phyloP scores from a whole-genome alignment of 2,797 vertebrate species.

The Hemitrygon akajei region DNA sequence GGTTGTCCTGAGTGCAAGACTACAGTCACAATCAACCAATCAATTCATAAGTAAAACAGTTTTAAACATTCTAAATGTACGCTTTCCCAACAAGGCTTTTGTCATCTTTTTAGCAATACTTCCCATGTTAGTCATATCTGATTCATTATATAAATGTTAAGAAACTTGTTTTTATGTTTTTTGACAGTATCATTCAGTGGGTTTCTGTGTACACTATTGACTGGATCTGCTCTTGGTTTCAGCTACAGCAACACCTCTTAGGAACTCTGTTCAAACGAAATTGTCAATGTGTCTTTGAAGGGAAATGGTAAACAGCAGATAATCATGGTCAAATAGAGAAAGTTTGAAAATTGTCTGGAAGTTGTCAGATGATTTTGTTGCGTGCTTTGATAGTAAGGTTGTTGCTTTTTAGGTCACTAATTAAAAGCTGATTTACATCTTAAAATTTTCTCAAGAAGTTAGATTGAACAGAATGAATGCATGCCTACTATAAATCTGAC shows the following conservation, averaged over 20 bases:
- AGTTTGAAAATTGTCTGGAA: not conserved
- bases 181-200: constrained; percentile 24
- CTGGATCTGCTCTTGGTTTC: not conserved
- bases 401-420: not conserved
- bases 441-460: not conserved
- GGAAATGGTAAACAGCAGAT: not conserved
- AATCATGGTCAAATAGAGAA: not conserved
- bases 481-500: not conserved
- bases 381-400: not conserved
- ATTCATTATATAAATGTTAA: not conserved
- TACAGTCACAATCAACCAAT: not conserved
- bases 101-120: not conserved
- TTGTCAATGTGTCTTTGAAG: not conserved
- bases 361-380: not conserved
- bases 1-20: not conserved
- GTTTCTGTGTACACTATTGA: not conserved
- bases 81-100: not conserved
- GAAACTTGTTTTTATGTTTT: not conserved
- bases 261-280: constrained; percentile 14
- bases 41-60: constrained; percentile 28
- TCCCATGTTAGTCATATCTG: not conserved
- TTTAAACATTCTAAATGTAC: not conserved
- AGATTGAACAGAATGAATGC: not conserved
- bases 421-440: not conserved
- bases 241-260: not conserved